Evolutionary conservation across 2,888 invertebrate genomes (phyloP).

Genomic region (Standfussiana lucernea): DNA sequence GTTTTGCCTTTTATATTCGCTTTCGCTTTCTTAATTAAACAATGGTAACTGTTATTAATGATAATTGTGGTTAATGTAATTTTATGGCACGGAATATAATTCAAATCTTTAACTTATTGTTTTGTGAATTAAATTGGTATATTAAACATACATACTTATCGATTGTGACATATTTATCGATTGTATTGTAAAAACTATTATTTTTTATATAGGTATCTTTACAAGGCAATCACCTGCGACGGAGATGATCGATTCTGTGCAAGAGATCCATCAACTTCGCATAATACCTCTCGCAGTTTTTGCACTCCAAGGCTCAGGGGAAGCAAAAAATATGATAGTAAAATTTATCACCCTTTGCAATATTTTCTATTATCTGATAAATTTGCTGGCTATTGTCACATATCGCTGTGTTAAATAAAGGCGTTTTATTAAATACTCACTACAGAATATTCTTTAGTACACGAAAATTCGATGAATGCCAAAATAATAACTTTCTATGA

Average conservation of each 20-base stretch:
- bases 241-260: conserved; percentile 69
- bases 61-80: too few relatives aligned
- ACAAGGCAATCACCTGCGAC: conserved; percentile 48
- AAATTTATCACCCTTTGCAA: conserved; percentile 24
- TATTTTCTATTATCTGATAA: conserved; percentile 32
- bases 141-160: background rate
- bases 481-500: background rate
- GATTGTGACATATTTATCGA: background rate
- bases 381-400: conserved; percentile 33
- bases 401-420: conserved; percentile 8
- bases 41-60: conserved; percentile 16
- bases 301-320: conserved; percentile 18
- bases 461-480: background rate
- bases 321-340: conserved; percentile 34
- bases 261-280: conserved; percentile 69
- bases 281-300: conserved; percentile 69
- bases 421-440: conserved; percentile 30
- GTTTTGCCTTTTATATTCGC: conserved; percentile 45
- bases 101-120: background rate
- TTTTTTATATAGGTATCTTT: conserved; percentile 22
- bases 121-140: background rate
- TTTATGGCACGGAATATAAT: background rate
- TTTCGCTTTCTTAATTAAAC: conserved; percentile 32
- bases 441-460: background rate
- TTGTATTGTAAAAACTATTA: background rate